Evolutionary conservation across 2,888 invertebrate genomes (phyloP), one percentile per base, ranked within the genome.

Genomic region (Thelaira solivaga): DNA sequence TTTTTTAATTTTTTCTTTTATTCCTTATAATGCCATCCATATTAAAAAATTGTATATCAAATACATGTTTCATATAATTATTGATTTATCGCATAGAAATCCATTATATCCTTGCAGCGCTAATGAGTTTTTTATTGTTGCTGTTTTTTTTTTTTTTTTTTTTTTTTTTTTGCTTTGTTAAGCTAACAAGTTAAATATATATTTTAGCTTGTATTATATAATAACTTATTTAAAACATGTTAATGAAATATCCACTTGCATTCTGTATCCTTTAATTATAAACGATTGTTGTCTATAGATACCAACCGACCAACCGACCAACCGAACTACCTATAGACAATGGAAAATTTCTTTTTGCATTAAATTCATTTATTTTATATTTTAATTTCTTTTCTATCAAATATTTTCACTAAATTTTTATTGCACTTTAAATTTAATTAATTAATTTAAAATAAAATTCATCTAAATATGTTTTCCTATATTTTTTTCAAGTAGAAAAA

Each of bases 31-130:
- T 43, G 24, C 4, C 43, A 7, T 71, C 39, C 57, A n/a, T n/a
- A n/a, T n/a, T n/a, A n/a, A 31, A 72, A 55, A 59, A 69, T 57
- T 72, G 10, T 36, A 22, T 26, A 55, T 55, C 4, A 64, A 55
- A 64, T 16, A 45, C 43, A 43, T 59, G 24, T 59, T 59, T 22
- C 36, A 53, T 53, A 11, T 45, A 24, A 29, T 75, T 75, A 75
- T 75, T 68, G 74, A 75, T 75, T 75, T 75, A 75, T 74, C 67
- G 59, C 49, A 53, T 59, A 53, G 51, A n/a, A 74, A 74, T 67
- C 29, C 57, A 24, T n/a, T n/a, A n/a, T n/a, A n/a, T 1, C 31
- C 43, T 72, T 45, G 36, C 7, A 29, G 11, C 39, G 20, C 29
- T 72, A 55, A 62, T 26, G 31, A 22, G 3, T 49, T 45, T 62